A percentile compares a stretch with the other conserved stretches of the same genome.
Conservation (phyloP, 2,797 vertebrate genomes). For the Mus minutoides region DNA sequence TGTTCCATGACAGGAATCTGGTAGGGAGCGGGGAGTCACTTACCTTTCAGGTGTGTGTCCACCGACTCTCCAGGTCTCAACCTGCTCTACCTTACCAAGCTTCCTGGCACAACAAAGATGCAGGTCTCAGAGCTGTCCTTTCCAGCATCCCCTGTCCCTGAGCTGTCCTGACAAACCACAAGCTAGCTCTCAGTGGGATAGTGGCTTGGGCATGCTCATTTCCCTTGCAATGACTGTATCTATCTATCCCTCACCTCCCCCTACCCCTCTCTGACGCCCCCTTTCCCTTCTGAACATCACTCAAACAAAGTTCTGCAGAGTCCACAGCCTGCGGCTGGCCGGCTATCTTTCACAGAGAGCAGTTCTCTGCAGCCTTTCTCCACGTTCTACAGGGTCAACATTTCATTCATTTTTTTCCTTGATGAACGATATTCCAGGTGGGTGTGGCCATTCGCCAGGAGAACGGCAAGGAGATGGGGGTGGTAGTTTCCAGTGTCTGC, state of each 20-base stretch:
- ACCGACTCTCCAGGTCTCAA: no score
- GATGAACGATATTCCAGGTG: background rate
- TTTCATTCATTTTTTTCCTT: background rate
- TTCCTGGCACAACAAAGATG: background rate
- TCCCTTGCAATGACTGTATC: background rate
- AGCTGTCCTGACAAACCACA: background rate
- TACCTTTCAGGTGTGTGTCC: no score
- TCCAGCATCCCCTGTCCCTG: background rate
- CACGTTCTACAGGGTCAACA: rapidly evolving
- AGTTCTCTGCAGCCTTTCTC: background rate
- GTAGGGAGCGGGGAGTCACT: no score
- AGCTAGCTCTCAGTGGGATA: background rate
- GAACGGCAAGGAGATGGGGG: background rate
- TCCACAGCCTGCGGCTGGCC: background rate
- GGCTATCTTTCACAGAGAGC: no score
- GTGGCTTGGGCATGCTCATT: no score
- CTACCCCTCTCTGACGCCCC: background rate
- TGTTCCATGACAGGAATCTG: no score
- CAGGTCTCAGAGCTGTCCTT: background rate
- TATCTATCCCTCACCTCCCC: no score
- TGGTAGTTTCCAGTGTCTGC: background rate
- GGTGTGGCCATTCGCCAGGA: rapidly evolving
- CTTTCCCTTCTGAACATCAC: background rate
- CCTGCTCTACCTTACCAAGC: no score
- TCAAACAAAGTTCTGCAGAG: background rate